Conservation (phyloP, 2,797 vertebrate genomes). For the Melanotaenia parkinsoni region DNA sequence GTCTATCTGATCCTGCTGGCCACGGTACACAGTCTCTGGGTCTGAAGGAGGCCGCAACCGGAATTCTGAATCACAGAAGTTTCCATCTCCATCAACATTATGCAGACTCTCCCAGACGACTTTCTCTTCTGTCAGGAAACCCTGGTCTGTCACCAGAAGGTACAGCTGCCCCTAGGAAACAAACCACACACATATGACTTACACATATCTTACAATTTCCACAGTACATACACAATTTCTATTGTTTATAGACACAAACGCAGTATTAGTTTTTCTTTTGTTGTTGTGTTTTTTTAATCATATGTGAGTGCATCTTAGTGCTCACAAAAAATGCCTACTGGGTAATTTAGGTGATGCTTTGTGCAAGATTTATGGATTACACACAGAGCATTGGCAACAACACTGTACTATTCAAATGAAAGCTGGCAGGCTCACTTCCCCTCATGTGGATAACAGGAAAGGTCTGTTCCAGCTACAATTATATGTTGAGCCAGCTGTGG, state of each 20-base stretch:
- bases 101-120: conserved; percentile 99
- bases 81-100: conserved; percentile 97
- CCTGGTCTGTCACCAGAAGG: conserved; percentile 97
- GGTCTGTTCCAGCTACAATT: conserved; percentile 46
- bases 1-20: conserved; percentile 99
- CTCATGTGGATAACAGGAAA: conserved; percentile 76
- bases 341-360: conserved; percentile 13
- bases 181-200: conserved; percentile 15
- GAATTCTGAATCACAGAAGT: conserved; percentile 98
- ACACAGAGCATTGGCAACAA: conserved; percentile 47
- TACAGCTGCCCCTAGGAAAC: conserved; percentile 92
- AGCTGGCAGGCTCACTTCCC: conserved; percentile 55
- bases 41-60: conserved; percentile 94
- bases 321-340: conserved; percentile 10
- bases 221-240: neutral
- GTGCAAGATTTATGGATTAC: conserved; percentile 35
- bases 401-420: conserved; percentile 39
- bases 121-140: conserved; percentile 98
- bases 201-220: conserved; percentile 5
- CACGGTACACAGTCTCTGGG: conserved; percentile 94
- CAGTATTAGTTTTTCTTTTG: neutral
- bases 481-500: conserved; percentile 29
- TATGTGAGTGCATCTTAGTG: neutral
- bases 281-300: neutral
- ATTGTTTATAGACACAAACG: neutral